These are phyloP conservation scores for Meta bourneti DNA, from an alignment of 2,888 invertebrate species.

Conservation along the genomic window DNA sequence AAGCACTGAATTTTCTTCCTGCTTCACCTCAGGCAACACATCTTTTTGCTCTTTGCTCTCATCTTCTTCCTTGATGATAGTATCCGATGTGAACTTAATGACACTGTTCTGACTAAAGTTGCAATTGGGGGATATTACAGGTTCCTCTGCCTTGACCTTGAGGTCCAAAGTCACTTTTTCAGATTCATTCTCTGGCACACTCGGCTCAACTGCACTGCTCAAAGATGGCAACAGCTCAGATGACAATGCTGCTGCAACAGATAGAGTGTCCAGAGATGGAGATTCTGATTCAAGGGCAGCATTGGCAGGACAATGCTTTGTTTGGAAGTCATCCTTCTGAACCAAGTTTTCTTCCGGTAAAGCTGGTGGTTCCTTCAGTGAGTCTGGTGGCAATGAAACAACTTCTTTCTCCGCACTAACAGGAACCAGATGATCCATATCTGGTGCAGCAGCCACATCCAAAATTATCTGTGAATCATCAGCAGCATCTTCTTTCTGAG, in stretches of 20 bases:
- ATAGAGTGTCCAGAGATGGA: background rate
- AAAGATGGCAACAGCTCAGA: background rate
- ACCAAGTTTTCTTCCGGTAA: too few species aligned
- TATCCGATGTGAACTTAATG: background rate
- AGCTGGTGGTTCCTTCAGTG: background rate
- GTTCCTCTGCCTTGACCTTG: background rate
- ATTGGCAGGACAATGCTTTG: background rate
- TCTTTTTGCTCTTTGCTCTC: background rate
- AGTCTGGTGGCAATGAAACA: background rate
- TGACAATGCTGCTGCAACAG: background rate
- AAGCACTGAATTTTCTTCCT: background rate
- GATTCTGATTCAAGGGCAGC: background rate
- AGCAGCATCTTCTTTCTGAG: too few species aligned
- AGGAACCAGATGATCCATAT: background rate
- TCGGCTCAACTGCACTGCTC: background rate
- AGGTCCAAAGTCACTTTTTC: background rate
- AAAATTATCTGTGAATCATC: too few species aligned
- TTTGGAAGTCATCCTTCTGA: background rate
- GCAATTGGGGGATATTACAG: background rate
- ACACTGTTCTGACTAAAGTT: background rate
- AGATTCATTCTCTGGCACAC: background rate
- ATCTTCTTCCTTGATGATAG: constrained; percentile 11
- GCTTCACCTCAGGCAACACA: background rate
- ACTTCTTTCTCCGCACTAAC: background rate
- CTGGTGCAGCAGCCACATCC: background rate